phyloP scores from a whole-genome alignment of 2,888 invertebrate species.

The Oscheius sp. region DNA sequence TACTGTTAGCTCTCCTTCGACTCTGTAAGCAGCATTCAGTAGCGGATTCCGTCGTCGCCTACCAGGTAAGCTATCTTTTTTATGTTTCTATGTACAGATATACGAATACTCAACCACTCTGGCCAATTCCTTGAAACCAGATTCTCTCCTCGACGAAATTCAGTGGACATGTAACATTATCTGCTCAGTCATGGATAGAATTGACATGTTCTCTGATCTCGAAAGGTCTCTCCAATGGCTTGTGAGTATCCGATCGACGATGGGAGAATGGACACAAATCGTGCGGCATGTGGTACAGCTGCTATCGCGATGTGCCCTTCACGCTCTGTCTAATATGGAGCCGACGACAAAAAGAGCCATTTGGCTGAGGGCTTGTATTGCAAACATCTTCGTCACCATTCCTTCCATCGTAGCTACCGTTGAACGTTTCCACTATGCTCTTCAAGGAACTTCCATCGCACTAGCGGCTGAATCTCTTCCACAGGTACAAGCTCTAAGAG shows the following conservation, averaged over 20 bases:
- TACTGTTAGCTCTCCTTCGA: conserved; percentile 1
- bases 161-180: background rate
- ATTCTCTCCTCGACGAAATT: conserved; percentile 14
- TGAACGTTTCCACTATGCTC: conserved; percentile 3
- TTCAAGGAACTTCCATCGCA: conserved; percentile 36
- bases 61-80: conserved; percentile 6
- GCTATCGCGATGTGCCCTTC: conserved; percentile 4
- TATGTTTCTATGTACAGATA: conserved; percentile 6
- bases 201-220: background rate
- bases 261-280: conserved; percentile 27
- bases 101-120: conserved; percentile 13
- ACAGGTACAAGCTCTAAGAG: conserved; percentile 23
- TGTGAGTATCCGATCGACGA: conserved; percentile 14
- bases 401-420: conserved; percentile 15
- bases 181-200: conserved; percentile 22
- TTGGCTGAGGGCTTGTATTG: conserved; percentile 25
- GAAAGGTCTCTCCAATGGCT: conserved; percentile 33
- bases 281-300: conserved; percentile 4
- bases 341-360: conserved; percentile 3
- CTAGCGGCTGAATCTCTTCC: conserved; percentile 43
- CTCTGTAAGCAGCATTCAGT: background rate
- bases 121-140: conserved; percentile 18
- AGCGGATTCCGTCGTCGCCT: conserved; percentile 3
- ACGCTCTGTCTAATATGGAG: conserved; percentile 1
- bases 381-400: conserved; percentile 30